These are phyloP conservation scores for Eupithecia inturbata DNA, from an alignment of 2,888 invertebrate species.

Conservation along the genomic window DNA sequence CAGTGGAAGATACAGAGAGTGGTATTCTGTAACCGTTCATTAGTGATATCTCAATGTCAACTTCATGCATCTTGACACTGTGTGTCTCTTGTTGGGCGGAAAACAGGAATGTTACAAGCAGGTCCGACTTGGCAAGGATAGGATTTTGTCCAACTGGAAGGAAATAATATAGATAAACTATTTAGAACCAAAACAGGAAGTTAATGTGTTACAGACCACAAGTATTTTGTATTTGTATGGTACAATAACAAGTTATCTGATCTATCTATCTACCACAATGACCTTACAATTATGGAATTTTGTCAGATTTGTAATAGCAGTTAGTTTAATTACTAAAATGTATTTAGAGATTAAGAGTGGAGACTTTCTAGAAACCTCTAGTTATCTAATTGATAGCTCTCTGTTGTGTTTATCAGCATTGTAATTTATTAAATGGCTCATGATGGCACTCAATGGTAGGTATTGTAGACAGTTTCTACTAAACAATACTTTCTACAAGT, in stretches of 20 bases:
- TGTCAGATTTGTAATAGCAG: not conserved
- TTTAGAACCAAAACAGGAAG: not conserved
- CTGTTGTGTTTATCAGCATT: not conserved
- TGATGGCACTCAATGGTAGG: not conserved
- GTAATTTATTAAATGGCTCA: not conserved
- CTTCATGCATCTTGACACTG: constrained; percentile 86
- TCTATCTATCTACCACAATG: not conserved
- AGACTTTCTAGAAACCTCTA: not conserved
- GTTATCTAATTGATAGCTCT: not conserved
- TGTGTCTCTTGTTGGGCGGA: constrained; percentile 96
- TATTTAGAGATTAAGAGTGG: not conserved
- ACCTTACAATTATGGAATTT: not conserved
- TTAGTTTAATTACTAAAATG: not conserved
- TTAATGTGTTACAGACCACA: not conserved
- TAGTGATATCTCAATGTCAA: constrained; percentile 91
- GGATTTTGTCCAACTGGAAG: constrained; percentile 93
- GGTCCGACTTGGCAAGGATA: constrained; percentile 89
- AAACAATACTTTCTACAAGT: not conserved
- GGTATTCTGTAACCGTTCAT: constrained; percentile 95
- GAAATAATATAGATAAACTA: constrained; percentile 33
- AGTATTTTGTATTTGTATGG: not conserved
- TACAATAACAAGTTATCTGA: not conserved
- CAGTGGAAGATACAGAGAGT: constrained; percentile 90
- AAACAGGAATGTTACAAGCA: constrained; percentile 93
- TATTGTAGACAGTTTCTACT: not conserved